Evolutionary conservation across 1,140 invertebrate genomes (phyloP).

Genomic region (Acromyrmex heyeri): DNA sequence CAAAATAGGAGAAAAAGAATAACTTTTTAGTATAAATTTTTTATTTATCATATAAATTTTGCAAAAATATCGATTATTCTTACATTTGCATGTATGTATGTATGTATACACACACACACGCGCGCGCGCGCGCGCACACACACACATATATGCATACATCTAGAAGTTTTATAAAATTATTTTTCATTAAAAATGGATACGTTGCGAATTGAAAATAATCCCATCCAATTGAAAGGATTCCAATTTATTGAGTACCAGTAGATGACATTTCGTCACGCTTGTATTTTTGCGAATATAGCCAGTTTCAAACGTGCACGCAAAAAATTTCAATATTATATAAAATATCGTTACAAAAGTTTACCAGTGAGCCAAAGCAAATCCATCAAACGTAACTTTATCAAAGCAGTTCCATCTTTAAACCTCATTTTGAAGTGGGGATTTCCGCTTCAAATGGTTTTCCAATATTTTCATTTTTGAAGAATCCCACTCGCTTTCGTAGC

Average conservation of each 20-base stretch:
- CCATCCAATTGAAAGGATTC: slow-evolving; percentile 2
- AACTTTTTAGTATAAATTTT: neutral
- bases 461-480: slow-evolving; percentile 64
- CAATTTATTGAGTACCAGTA: neutral
- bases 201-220: slow-evolving; percentile 10
- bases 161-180: neutral
- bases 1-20: neutral
- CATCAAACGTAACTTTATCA: slow-evolving; percentile 58
- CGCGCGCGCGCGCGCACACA: no score
- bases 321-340: slow-evolving; percentile 24
- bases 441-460: slow-evolving; percentile 58
- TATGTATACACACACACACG: no score
- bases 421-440: slow-evolving; percentile 31
- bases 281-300: neutral
- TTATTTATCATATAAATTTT: neutral
- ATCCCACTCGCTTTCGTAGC: slow-evolving; percentile 24
- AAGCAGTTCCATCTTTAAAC: slow-evolving; percentile 46
- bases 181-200: slow-evolving; percentile 8
- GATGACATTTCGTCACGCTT: neutral
- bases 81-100: neutral
- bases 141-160: no score
- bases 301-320: neutral
- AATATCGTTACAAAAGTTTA: slow-evolving; percentile 21
- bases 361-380: slow-evolving; percentile 26
- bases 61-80: neutral